phyloP scores from a whole-genome alignment of 1,140 invertebrate genomes.

The Danaus plexippus region DNA sequence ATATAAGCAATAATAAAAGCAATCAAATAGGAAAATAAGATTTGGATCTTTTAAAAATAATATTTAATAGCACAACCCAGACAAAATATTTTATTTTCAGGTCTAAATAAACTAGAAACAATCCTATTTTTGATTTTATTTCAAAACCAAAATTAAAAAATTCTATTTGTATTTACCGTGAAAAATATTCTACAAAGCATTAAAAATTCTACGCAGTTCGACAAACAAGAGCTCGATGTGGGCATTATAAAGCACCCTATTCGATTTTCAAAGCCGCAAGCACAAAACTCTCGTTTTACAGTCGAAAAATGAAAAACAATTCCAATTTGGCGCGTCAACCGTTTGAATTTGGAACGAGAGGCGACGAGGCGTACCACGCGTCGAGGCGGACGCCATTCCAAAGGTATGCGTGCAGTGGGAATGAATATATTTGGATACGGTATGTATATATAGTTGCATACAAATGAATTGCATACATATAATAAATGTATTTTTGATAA shows the following conservation, averaged over 20 bases:
- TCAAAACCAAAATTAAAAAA: no score
- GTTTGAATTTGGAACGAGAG: conserved; percentile 53
- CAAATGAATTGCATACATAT: no score
- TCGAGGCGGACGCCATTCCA: conserved; percentile 25
- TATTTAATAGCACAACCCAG: no score
- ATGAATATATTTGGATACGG: no score
- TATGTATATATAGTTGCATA: no score
- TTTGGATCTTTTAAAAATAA: neutral
- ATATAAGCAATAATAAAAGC: neutral
- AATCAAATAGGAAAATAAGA: neutral
- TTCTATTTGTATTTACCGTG: no score
- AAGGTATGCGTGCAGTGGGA: conserved; percentile 16
- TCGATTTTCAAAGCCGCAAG: conserved; percentile 34
- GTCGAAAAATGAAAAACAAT: conserved; percentile 62
- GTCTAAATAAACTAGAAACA: no score
- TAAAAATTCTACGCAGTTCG: conserved; percentile 2
- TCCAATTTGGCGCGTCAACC: conserved; percentile 57
- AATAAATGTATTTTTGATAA: no score
- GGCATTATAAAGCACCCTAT: conserved; percentile 21
- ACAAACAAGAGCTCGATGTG: conserved; percentile 14
- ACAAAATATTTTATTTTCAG: no score
- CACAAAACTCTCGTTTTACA: conserved; percentile 47
- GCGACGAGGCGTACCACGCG: conserved; percentile 43
- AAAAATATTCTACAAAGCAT: no score
- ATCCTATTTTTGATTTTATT: no score